Base-by-base conservation (phyloP, 1,140 invertebrate genomes). In the Acromyrmex heyeri region DNA sequence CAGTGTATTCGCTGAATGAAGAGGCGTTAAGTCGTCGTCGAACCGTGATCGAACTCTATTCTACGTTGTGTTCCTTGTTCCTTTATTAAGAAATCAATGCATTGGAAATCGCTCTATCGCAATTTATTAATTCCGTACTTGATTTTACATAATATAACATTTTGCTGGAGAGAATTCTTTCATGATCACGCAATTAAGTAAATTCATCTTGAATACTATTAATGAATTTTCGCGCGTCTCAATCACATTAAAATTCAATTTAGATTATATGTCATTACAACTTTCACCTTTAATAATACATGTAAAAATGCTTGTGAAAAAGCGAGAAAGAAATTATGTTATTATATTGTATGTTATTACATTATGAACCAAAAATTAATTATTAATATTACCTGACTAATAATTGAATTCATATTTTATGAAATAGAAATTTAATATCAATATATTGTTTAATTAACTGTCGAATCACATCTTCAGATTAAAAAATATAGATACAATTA, bases 1-100 rank as follows among this genome's bases (percentile, higher is more conserved):
- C 79, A 83, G 79, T 79, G 50, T 75, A 75, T 70, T 73, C 53
- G n/a, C 8, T 75, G 55, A 61, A 83, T 83, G 69, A 83, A 69
- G 79, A 83, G 69, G 79, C 79, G 79, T 83, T 21, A 61, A 62
- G 27, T 24, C 55, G 69, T 59, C 67, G 24, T 14, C 6, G 67
- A 48, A 59, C 24, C 38, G 24, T 62, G 55, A 83, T 75, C 69
- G 38, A 50, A 50, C 77, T 38, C 38, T 44, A 24, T 72, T 72
- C 16, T 21, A 30, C 53, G 16, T 50, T 61, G 21, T 61, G 24
- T 34, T 72, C 18, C 38, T 73, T 38, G 12, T 30, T 59, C 14
- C 38, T 21, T 48, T 16, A 82, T 59, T 48, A 34, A 61, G 27
- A 83, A n/a, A 81, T 48, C 27, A 18, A 82, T 82, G 24, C 2